A percentile compares a stretch with the other conserved stretches of the same genome.
Conservation (phyloP, 1,140 invertebrate genomes). For the Ips nitidus region DNA sequence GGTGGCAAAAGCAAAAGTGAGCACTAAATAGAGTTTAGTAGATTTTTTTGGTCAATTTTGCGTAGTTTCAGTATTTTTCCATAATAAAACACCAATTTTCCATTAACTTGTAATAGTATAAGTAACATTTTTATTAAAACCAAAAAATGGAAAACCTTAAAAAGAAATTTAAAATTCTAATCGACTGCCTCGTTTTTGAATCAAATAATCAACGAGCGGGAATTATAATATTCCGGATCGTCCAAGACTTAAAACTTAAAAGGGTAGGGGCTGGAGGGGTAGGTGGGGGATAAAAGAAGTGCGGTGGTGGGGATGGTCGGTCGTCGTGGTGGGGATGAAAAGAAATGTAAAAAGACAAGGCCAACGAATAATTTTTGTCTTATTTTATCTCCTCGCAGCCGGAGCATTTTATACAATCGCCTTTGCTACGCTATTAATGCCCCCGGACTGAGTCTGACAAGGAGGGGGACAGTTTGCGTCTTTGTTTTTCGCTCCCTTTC, state of each 20-base stretch:
- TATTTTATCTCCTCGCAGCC: constrained; percentile 28
- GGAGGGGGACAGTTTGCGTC: too few species aligned
- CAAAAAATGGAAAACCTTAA: too few species aligned
- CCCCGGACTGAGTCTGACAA: neutral
- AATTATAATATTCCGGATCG: constrained; percentile 4
- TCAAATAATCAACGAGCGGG: constrained; percentile 2
- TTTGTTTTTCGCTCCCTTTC: constrained; percentile 15
- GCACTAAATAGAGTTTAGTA: too few species aligned
- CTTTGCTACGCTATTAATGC: constrained; percentile 34
- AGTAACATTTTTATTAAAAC: too few species aligned
- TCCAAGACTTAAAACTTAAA: constrained; percentile 1
- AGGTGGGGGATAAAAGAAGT: constrained; percentile 6
- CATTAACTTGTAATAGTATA: too few species aligned
- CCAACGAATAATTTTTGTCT: constrained; percentile 33
- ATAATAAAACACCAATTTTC: too few species aligned
- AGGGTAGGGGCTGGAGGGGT: neutral
- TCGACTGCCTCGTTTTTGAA: too few species aligned
- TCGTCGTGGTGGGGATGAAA: constrained; percentile 15
- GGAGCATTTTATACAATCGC: constrained; percentile 36
- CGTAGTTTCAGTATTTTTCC: too few species aligned
- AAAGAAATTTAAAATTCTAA: too few species aligned
- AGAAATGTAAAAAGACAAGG: constrained; percentile 32
- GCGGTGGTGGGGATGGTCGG: constrained; percentile 2
- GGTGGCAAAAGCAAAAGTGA: too few species aligned
- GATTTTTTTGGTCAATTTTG: too few species aligned